A percentile compares a stretch with the other conserved stretches of the same genome.
Evolutionary conservation across 1,140 invertebrate genomes (phyloP).

Genomic region (Stegodyphus dumicola): DNA sequence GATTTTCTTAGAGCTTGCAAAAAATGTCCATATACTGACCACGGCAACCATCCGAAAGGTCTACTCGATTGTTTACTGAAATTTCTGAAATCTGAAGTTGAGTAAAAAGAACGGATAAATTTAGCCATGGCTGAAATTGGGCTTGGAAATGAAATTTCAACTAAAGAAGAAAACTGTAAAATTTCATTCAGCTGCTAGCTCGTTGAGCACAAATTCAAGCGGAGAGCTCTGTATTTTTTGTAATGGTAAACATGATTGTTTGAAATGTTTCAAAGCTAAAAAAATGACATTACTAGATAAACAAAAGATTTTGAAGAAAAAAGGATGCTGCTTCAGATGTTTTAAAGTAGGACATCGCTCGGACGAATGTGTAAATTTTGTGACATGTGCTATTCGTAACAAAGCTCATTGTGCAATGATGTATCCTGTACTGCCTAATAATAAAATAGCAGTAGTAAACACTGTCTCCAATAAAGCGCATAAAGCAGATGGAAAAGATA

Average conservation of each 20-base stretch:
- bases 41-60: conserved; percentile 56
- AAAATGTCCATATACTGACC: no score
- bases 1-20: conserved; percentile 64
- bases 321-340: conserved; percentile 11
- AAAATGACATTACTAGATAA: background rate
- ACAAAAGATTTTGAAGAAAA: background rate
- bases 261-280: background rate
- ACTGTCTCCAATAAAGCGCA: background rate
- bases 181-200: no score
- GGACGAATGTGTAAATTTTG: background rate
- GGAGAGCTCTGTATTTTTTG: conserved; percentile 7
- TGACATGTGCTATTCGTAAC: conserved; percentile 10
- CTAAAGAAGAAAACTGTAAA: no score
- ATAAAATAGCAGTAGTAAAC: background rate
- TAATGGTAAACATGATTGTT: background rate
- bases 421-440: background rate
- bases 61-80: conserved; percentile 14
- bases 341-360: background rate
- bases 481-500: background rate
- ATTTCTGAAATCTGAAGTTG: conserved; percentile 23
- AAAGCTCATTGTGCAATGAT: conserved; percentile 6
- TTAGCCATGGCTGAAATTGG: background rate
- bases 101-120: background rate
- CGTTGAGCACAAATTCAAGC: background rate
- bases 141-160: background rate